Evolutionary conservation across 1,140 invertebrate species (phyloP), one percentile per base, ranked within the genome.

Genomic region (Parapsyche elsis): DNA sequence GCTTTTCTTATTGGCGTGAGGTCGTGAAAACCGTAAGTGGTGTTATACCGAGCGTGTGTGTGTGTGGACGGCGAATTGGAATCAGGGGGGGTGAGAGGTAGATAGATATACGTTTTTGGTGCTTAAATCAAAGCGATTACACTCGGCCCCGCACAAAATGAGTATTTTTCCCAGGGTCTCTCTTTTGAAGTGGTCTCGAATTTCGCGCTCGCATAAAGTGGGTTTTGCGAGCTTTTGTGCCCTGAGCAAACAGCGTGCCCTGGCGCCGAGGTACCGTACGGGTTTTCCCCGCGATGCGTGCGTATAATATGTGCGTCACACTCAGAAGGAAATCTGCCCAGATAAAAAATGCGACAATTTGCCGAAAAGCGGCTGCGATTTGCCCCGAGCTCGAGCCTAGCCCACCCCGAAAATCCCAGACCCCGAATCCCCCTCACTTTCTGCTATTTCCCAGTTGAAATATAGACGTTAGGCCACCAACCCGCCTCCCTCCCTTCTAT

Each of bases 331-430:
- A 67, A 67, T 26, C 64, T 67, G 64, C 21, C 64, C 64, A 67
- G 64, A 67, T 67, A 67, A 67, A 67, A 67, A 67, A 67, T 67
- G 64, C 64, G 64, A 67, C 64, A 67, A 67, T 67, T 67, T 67
- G 64, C 64, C 64, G 64, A 67, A 67, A 67, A 24, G 64, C 64
- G 64, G 1, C 64, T 23, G 24, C 64, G 64, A 67, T 67, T 67
- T 67, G 19, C 64, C 49, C 57, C 21, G 64, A 14, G 24, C 64
- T 23, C 19, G 59, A 5, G 19, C 12, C 12, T 2, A 10, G 10
- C 16, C 10, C 16, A 53, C 49, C 49, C 49, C 16, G 4, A 14
- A 14, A 53, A 53, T 1, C 49, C 49, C 49, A 7, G 5, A 7
- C 45, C 45, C 12, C 45, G 45, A 12, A 46, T 46, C 12, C 5